Evolutionary conservation across 2,797 vertebrate species (phyloP).

Genomic region (Sebastes matsubarae): DNA sequence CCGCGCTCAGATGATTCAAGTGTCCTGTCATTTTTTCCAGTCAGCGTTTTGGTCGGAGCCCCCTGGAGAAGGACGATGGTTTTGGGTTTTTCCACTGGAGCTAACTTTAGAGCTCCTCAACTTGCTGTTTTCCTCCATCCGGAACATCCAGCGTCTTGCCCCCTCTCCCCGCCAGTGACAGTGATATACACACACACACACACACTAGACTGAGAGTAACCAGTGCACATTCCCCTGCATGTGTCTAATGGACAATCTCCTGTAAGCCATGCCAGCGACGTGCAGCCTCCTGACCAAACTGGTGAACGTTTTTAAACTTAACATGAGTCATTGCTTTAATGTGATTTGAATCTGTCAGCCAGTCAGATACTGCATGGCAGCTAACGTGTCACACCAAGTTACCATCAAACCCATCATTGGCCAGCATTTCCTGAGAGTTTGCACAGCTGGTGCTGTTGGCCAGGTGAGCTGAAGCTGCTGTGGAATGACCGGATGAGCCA

Average conservation of each 20-base stretch:
- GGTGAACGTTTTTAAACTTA: slow-evolving; percentile 53
- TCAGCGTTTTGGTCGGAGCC: slow-evolving; percentile 63
- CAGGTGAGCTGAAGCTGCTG: slow-evolving; percentile 55
- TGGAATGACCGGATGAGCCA: slow-evolving; percentile 46
- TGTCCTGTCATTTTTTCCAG: slow-evolving; percentile 84
- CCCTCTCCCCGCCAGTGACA: slow-evolving; percentile 48
- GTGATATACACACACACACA: slow-evolving; percentile 31
- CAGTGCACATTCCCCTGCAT: slow-evolving; percentile 45
- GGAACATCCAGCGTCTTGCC: slow-evolving; percentile 52
- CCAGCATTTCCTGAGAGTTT: slow-evolving; percentile 44
- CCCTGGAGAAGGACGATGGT: slow-evolving; percentile 65
- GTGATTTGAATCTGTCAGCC: slow-evolving; percentile 56
- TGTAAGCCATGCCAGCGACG: slow-evolving; percentile 35
- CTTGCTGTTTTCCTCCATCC: slow-evolving; percentile 55
- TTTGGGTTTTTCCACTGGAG: slow-evolving; percentile 77
- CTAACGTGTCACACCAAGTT: slow-evolving; percentile 48
- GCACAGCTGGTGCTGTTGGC: slow-evolving; percentile 61
- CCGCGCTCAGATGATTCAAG: slow-evolving; percentile 74
- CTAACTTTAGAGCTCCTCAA: slow-evolving; percentile 72
- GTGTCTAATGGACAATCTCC: slow-evolving; percentile 48
- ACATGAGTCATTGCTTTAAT: slow-evolving; percentile 69
- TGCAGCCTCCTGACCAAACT: slow-evolving; percentile 55
- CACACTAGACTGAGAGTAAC: slow-evolving; percentile 50
- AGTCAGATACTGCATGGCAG: slow-evolving; percentile 37
- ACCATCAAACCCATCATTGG: slow-evolving; percentile 40